phyloP scores from a whole-genome alignment of 2,888 invertebrate species.

The Merodon equestris region DNA sequence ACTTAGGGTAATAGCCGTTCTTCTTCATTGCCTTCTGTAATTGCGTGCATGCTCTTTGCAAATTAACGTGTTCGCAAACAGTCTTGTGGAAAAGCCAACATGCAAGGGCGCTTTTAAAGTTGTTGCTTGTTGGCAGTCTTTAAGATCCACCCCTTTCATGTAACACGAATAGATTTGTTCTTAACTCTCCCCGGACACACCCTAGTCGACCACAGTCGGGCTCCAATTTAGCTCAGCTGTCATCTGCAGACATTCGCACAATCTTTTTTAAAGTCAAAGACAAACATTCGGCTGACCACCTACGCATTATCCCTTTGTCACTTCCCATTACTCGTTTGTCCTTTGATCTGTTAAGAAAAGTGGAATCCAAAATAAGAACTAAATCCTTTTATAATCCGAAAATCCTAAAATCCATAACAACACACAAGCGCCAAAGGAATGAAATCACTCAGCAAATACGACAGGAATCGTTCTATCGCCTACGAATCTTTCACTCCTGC shows the following conservation, averaged over 20 bases:
- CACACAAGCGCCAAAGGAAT: slow-evolving; percentile 15
- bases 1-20: too few relatives aligned
- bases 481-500: slow-evolving; percentile 50
- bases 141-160: too few relatives aligned
- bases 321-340: slow-evolving; percentile 48
- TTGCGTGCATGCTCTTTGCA: slow-evolving; percentile 11
- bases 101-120: too few relatives aligned
- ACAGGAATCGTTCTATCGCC: slow-evolving; percentile 52
- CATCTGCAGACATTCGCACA: slow-evolving; percentile 64
- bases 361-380: slow-evolving; percentile 11
- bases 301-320: slow-evolving; percentile 49
- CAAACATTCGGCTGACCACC: slow-evolving; percentile 56
- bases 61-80: neutral
- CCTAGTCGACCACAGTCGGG: too few relatives aligned
- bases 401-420: slow-evolving; percentile 40
- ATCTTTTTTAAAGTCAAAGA: slow-evolving; percentile 44
- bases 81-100: too few relatives aligned
- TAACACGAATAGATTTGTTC: too few relatives aligned
- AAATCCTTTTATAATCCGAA: slow-evolving; percentile 54
- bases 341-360: slow-evolving; percentile 12
- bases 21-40: slow-evolving; percentile 37
- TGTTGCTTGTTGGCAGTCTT: too few relatives aligned
- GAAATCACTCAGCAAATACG: slow-evolving; percentile 63
- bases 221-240: slow-evolving; percentile 27
- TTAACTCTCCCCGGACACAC: too few relatives aligned